These are phyloP conservation scores for Noctua janthe DNA, from an alignment of 2,888 invertebrate genomes.

Conservation along the genomic window DNA sequence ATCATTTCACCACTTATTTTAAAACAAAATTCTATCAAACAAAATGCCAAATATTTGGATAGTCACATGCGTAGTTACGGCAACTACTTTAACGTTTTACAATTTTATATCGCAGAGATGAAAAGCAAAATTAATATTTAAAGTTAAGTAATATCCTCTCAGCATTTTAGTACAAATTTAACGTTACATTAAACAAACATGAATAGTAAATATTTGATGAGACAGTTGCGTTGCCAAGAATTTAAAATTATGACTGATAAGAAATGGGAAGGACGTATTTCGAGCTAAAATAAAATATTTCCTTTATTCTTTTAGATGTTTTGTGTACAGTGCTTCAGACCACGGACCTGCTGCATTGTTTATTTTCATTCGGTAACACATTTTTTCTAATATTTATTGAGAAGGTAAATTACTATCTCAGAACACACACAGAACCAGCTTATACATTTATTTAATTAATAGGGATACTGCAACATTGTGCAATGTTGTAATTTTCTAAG, in stretches of 20 bases:
- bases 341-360: slow-evolving; percentile 1
- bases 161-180: slow-evolving; percentile 15
- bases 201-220: slow-evolving; percentile 31
- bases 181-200: slow-evolving; percentile 15
- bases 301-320: neutral
- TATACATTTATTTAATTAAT: neutral
- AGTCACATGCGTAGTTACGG: neutral
- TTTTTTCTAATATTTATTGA: neutral
- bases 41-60: neutral
- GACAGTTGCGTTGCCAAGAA: neutral
- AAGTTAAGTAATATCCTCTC: neutral
- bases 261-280: slow-evolving; percentile 13
- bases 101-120: neutral
- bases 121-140: neutral
- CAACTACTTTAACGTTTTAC: neutral
- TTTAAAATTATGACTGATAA: slow-evolving; percentile 34
- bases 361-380: neutral
- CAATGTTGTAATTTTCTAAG: neutral
- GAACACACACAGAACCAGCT: neutral
- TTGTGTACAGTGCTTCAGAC: neutral
- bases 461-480: neutral
- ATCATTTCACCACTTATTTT: neutral
- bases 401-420: neutral
- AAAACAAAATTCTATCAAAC: neutral
- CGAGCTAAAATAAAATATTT: slow-evolving; percentile 33